Conservation (phyloP, 2,888 invertebrate genomes). For the Mimachlamys varia region DNA sequence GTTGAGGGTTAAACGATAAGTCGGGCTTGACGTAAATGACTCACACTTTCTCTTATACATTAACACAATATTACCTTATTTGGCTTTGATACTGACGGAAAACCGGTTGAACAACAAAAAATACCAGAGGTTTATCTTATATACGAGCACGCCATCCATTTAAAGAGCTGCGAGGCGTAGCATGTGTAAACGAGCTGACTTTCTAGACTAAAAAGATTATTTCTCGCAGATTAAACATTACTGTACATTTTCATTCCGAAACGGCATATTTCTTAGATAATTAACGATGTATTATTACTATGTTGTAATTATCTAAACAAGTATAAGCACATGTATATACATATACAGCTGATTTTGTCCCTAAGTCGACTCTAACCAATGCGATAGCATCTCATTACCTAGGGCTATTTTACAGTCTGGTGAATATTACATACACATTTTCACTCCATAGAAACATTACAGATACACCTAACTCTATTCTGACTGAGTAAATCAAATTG, state of each 20-base stretch:
- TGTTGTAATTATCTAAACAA: neutral
- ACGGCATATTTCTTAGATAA: neutral
- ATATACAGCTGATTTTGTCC: neutral
- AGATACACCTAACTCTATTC: too few species aligned
- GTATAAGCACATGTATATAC: neutral
- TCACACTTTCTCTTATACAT: neutral
- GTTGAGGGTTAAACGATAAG: neutral
- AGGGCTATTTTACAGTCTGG: too few species aligned
- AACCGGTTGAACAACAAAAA: slow-evolving; percentile 6
- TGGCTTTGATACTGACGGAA: neutral
- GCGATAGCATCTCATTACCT: too few species aligned
- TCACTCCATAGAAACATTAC: too few species aligned
- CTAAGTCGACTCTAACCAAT: too few species aligned
- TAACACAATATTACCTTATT: neutral
- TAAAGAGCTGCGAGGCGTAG: neutral
- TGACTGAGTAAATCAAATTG: too few species aligned
- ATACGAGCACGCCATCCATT: neutral
- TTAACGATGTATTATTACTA: neutral
- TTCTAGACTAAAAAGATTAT: neutral
- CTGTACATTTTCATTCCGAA: neutral
- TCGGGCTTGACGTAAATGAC: neutral
- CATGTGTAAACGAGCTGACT: neutral
- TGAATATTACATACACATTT: too few species aligned
- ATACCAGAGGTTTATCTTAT: neutral
- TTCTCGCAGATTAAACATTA: neutral